These are phyloP conservation scores for Eurytoma adleriae DNA, from an alignment of 2,888 invertebrate species.

Conservation along the genomic window DNA sequence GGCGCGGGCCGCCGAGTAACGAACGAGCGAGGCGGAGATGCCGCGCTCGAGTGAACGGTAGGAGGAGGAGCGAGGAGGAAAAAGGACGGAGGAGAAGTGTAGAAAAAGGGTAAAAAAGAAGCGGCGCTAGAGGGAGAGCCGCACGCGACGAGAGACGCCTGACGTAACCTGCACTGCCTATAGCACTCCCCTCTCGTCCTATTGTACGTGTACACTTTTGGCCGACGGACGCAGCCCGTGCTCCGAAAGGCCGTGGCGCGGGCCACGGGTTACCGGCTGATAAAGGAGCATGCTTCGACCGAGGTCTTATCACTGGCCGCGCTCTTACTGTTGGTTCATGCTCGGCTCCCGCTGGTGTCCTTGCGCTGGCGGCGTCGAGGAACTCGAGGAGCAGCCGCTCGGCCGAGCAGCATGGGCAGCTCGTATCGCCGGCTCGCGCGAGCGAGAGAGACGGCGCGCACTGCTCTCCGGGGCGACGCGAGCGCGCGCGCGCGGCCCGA, in stretches of 20 bases:
- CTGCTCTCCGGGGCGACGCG: neutral
- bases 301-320: neutral
- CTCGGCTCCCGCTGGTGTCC: constrained; percentile 3
- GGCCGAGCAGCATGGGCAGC: constrained; percentile 8
- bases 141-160: constrained; percentile 9
- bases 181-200: too few relatives aligned
- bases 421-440: neutral
- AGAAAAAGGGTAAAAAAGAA: constrained; percentile 8
- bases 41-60: too few relatives aligned
- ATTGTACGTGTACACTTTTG: too few relatives aligned
- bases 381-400: constrained; percentile 6
- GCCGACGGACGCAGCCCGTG: too few relatives aligned
- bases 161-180: constrained; percentile 31
- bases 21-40: constrained; percentile 41
- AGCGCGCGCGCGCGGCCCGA: constrained; percentile 16
- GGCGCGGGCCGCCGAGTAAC: neutral
- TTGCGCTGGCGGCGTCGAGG: constrained; percentile 13
- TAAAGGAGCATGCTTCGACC: too few relatives aligned
- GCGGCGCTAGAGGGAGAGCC: constrained; percentile 8
- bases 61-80: neutral
- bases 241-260: too few relatives aligned
- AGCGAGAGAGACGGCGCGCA: neutral
- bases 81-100: neutral
- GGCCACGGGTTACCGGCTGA: too few relatives aligned
- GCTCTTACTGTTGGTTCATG: constrained; percentile 19